Base-by-base conservation (phyloP, 2,797 vertebrate genomes). In the Borostomias antarcticus region DNA sequence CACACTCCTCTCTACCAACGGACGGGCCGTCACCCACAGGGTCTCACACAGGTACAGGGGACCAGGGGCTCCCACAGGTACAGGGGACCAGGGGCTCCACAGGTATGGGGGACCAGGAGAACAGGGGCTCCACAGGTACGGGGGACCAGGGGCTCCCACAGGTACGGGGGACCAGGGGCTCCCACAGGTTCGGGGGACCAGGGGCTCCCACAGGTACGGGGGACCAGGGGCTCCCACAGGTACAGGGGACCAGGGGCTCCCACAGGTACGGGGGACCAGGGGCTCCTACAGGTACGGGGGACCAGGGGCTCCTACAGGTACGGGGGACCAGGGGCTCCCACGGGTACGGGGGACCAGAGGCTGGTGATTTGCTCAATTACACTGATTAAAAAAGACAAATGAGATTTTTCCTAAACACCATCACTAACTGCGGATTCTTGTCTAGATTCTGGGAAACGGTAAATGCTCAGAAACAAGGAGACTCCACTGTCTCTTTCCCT, bases 251-350 rank as follows among this genome's bases (percentile, higher is more conserved):
- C n/a, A n/a, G n/a, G n/a, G 52, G 15, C 21, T 35, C 63, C 17
- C 11, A 51, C 10, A 90, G 87, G 87, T 92, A 93, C 53, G 56
- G 5, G 9, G 58, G 94, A 62, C 26, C 29, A 32, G 86, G 88
- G 52, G 15, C 29, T 1, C 25, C 17, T 13, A 6, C 52, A 1
- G 26, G 15, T n/a, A n/a, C n/a, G n/a, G n/a, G n/a, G n/a, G n/a
- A n/a, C n/a, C n/a, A n/a, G n/a, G n/a, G 75, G 66, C 45, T 37
- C 77, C 77, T 4, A 59, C 35, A 93, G 91, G 91, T 94, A 92
- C 0, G 7, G 21, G 5, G 10, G 57, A n/a, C n/a, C n/a, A n/a
- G n/a, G n/a, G n/a, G n/a, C 21, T 35, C 63, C 17, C 11, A 51
- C 10, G 90, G 87, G 87, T 92, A 93, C 53, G 56, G 5, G 9